A percentile compares a stretch with the other conserved stretches of the same genome.
Evolutionary conservation across 1,140 invertebrate genomes (phyloP).

Genomic region (Drosophila athabasca): DNA sequence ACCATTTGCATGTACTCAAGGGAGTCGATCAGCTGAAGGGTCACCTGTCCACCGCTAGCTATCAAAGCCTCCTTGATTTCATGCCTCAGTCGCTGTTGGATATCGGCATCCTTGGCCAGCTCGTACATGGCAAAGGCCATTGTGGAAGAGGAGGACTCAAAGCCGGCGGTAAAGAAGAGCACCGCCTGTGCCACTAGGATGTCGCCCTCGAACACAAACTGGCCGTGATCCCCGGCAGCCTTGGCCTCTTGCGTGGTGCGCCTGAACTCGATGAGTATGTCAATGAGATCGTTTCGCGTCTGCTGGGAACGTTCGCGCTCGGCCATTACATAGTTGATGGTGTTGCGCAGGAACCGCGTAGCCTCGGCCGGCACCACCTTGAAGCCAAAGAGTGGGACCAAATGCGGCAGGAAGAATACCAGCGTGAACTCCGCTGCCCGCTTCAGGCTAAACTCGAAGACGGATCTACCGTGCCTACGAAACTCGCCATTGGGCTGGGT

Average conservation of each 20-base stretch:
- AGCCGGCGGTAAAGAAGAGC: slow-evolving; percentile 87
- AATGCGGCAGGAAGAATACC: slow-evolving; percentile 84
- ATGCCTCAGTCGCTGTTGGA: slow-evolving; percentile 83
- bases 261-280: slow-evolving; percentile 78
- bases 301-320: slow-evolving; percentile 71
- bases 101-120: slow-evolving; percentile 83
- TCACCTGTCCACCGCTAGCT: slow-evolving; percentile 75
- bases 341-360: slow-evolving; percentile 71
- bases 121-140: slow-evolving; percentile 85
- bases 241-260: slow-evolving; percentile 52
- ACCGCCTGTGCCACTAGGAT: slow-evolving; percentile 86
- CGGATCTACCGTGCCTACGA: slow-evolving; percentile 82
- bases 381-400: slow-evolving; percentile 63
- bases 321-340: slow-evolving; percentile 81
- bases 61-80: slow-evolving; percentile 83
- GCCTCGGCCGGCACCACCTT: slow-evolving; percentile 67
- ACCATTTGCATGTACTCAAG: slow-evolving; percentile 84
- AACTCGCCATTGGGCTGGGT: slow-evolving; percentile 84
- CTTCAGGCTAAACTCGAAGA: slow-evolving; percentile 85
- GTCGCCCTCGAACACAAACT: slow-evolving; percentile 75
- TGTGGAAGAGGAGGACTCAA: slow-evolving; percentile 84
- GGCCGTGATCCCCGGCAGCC: slow-evolving; percentile 13
- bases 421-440: slow-evolving; percentile 84
- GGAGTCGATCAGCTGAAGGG: slow-evolving; percentile 82
- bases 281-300: slow-evolving; percentile 84